Evolutionary conservation across 2,888 invertebrate genomes (phyloP).

Genomic region (Sarcophaga variegata): DNA sequence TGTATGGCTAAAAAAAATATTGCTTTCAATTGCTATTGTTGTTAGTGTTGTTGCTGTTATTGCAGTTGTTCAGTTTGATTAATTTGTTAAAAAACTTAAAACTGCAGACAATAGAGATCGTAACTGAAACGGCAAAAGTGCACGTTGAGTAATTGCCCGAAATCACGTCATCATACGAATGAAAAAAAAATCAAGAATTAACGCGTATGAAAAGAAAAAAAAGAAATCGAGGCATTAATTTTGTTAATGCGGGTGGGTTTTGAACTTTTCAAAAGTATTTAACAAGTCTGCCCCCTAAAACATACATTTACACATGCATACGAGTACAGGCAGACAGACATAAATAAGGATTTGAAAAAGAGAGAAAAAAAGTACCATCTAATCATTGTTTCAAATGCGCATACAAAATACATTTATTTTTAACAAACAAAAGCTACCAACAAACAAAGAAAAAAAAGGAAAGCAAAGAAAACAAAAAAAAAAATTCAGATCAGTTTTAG

Average conservation of each 20-base stretch:
- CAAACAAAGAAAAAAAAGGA: too few relatives aligned
- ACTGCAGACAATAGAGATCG: constrained; percentile 74
- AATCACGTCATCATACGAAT: constrained; percentile 74
- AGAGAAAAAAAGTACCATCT: constrained; percentile 45
- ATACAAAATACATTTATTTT: constrained; percentile 60
- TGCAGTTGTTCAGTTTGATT: constrained; percentile 78
- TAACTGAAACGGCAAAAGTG: constrained; percentile 55
- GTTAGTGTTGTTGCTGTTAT: neutral
- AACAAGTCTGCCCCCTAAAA: constrained; percentile 40
- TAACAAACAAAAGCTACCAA: constrained; percentile 16
- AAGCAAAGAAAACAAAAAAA: constrained; percentile 13
- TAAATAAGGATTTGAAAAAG: constrained; percentile 20
- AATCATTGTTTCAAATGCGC: constrained; percentile 68
- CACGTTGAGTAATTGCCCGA: constrained; percentile 76
- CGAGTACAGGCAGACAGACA: constrained; percentile 32
- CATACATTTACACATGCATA: neutral
- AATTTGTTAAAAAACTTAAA: constrained; percentile 80
- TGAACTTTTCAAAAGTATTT: constrained; percentile 38
- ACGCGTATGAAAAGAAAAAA: neutral
- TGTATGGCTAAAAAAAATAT: too few relatives aligned
- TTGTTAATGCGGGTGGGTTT: constrained; percentile 52
- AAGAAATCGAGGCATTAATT: neutral
- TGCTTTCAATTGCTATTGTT: neutral
- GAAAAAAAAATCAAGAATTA: constrained; percentile 10
- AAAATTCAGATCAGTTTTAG: constrained; percentile 63